Evolutionary conservation across 64 coral and sea anemone genomes (phyloP).

Genomic region (Pocillopora verrucosa): DNA sequence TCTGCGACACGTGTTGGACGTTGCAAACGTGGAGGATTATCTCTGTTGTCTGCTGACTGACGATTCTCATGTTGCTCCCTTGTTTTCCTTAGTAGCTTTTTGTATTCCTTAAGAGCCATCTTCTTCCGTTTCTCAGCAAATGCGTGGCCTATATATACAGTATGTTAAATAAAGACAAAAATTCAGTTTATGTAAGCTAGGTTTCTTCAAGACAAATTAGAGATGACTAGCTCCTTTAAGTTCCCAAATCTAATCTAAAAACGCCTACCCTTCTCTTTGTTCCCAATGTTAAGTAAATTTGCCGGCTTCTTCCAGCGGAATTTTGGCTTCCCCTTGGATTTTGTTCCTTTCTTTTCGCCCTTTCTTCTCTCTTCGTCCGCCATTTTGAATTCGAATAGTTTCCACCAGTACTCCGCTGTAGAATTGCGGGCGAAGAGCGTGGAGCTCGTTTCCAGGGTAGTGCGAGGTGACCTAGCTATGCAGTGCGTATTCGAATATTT

Average conservation of each 20-base stretch:
- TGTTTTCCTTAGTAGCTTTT: slow-evolving; percentile 76
- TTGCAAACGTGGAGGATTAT: neutral
- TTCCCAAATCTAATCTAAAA: neutral
- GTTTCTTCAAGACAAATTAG: neutral
- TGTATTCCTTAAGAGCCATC: slow-evolving; percentile 78
- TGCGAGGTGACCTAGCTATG: neutral
- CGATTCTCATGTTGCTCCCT: slow-evolving; percentile 17
- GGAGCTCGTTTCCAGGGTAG: neutral
- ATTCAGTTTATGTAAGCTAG: neutral
- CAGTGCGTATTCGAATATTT: too few relatives aligned
- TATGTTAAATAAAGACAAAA: neutral
- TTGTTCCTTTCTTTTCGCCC: neutral
- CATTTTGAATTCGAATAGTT: slow-evolving; percentile 28
- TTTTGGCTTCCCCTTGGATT: slow-evolving; percentile 20
- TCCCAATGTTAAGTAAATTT: slow-evolving; percentile 33
- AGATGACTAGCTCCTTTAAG: neutral
- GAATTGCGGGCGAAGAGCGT: neutral
- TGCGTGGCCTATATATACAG: slow-evolving; percentile 55
- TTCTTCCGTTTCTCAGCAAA: slow-evolving; percentile 76
- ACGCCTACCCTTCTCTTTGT: slow-evolving; percentile 42
- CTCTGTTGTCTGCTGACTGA: neutral
- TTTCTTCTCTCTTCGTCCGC: neutral
- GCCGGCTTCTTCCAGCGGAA: slow-evolving; percentile 25
- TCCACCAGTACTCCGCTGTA: neutral
- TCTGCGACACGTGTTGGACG: neutral